phyloP scores from a whole-genome alignment of 92 coral and sea anemone species.

The Phenganax marumi region DNA sequence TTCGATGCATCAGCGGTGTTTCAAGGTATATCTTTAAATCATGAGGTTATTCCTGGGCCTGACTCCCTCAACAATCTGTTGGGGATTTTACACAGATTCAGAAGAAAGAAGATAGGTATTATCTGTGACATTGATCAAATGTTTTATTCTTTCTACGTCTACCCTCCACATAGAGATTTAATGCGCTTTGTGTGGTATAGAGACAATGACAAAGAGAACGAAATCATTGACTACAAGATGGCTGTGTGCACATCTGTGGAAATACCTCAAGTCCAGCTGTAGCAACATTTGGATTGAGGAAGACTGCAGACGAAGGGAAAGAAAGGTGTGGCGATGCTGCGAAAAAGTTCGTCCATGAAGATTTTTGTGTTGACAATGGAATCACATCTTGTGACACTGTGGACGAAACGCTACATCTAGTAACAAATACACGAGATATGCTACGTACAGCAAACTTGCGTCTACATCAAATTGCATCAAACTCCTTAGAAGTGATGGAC shows the following conservation, averaged over 20 bases:
- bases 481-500: constrained; percentile 23
- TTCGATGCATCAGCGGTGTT: constrained; percentile 21
- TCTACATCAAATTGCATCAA: constrained; percentile 7
- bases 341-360: constrained; percentile 4
- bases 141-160: constrained; percentile 58
- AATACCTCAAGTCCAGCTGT: constrained; percentile 49
- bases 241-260: constrained; percentile 22
- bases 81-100: constrained; percentile 57
- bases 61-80: constrained; percentile 55
- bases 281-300: constrained; percentile 41
- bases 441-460: constrained; percentile 43
- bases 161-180: constrained; percentile 52
- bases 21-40: constrained; percentile 54
- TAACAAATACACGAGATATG: constrained; percentile 48
- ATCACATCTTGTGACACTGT: constrained; percentile 47
- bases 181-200: constrained; percentile 20
- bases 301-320: constrained; percentile 40
- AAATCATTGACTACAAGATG: constrained; percentile 9
- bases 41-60: constrained; percentile 55
- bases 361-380: constrained; percentile 46
- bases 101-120: constrained; percentile 55
- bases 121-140: constrained; percentile 62
- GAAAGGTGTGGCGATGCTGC: constrained; percentile 19
- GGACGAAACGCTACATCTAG: constrained; percentile 13
- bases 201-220: constrained; percentile 2